Evolutionary conservation across 2,113 vertebrate genomes (phyloP).

Genomic region (Phainopepla nitens): DNA sequence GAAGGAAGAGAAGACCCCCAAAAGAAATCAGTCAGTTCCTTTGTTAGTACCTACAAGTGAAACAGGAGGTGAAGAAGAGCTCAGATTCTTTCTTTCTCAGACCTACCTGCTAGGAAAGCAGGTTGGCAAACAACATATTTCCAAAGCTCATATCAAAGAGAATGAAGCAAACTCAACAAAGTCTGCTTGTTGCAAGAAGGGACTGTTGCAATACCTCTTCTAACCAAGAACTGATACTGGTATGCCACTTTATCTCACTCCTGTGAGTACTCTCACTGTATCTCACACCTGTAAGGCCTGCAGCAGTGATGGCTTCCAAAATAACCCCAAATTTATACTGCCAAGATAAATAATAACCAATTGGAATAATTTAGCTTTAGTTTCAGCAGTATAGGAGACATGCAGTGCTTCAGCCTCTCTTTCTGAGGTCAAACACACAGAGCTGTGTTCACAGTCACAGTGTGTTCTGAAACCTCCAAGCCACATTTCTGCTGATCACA

Average conservation of each 20-base stretch:
- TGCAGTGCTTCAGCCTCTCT: neutral
- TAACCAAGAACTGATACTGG: neutral
- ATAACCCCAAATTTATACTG: neutral
- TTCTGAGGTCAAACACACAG: neutral
- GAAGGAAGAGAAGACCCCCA: neutral
- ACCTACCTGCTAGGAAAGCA: neutral
- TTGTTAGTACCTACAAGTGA: neutral
- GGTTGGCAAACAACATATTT: neutral
- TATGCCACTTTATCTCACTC: neutral
- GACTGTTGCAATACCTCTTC: neutral
- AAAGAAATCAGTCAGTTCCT: neutral
- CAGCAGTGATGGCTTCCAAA: neutral
- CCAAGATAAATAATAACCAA: neutral
- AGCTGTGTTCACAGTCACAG: neutral
- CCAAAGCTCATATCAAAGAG: neutral
- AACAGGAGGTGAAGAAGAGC: neutral
- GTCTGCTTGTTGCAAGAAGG: neutral
- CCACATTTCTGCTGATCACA: neutral
- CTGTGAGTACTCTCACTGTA: neutral
- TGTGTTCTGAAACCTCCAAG: neutral
- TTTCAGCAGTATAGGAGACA: neutral
- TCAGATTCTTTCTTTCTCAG: neutral
- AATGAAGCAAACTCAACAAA: neutral
- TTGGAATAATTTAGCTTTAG: neutral
- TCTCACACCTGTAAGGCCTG: neutral